Percentiles rank a stretch among this genome's conserved stretches.
Evolutionary conservation across 2,888 invertebrate species (phyloP).

Genomic region (Cenopis cana): DNA sequence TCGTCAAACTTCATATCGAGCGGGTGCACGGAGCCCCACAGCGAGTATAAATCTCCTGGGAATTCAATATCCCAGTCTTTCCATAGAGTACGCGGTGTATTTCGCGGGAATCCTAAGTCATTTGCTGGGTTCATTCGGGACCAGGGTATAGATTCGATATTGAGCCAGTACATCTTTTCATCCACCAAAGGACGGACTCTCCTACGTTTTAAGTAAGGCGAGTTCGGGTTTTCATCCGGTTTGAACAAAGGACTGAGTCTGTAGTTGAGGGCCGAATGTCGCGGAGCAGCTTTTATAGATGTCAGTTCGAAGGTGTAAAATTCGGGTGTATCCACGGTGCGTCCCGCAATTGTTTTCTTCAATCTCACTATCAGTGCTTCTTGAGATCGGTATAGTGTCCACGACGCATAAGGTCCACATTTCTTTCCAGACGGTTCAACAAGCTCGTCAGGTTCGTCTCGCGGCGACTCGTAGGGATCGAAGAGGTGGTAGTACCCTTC

Average conservation of each 20-base stretch:
- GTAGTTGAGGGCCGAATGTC: slow-evolving; percentile 72
- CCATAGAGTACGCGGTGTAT: slow-evolving; percentile 79
- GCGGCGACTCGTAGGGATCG: slow-evolving; percentile 83
- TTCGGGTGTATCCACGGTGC: slow-evolving; percentile 63
- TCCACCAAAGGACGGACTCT: slow-evolving; percentile 67
- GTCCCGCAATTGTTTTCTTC: slow-evolving; percentile 55
- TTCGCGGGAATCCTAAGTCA: slow-evolving; percentile 69
- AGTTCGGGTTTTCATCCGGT: slow-evolving; percentile 72
- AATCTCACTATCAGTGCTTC: slow-evolving; percentile 67
- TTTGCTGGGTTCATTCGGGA: slow-evolving; percentile 69
- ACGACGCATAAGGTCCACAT: slow-evolving; percentile 61
- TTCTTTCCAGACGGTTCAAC: slow-evolving; percentile 38
- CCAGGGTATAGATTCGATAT: slow-evolving; percentile 75
- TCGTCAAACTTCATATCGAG: slow-evolving; percentile 83
- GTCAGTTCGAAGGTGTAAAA: slow-evolving; percentile 86
- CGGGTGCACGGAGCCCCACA: slow-evolving; percentile 88
- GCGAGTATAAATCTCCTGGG: slow-evolving; percentile 87
- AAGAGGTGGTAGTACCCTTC: slow-evolving; percentile 86
- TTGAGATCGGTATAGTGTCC: slow-evolving; percentile 77
- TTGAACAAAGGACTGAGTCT: slow-evolving; percentile 75
- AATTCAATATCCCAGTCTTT: slow-evolving; percentile 89
- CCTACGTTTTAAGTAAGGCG: slow-evolving; percentile 66
- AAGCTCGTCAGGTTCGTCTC: slow-evolving; percentile 50
- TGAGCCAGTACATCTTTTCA: slow-evolving; percentile 81
- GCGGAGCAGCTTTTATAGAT: slow-evolving; percentile 82